These are phyloP conservation scores for Sabellastarte sp. DNA, from an alignment of 2,888 invertebrate species.

Conservation along the genomic window DNA sequence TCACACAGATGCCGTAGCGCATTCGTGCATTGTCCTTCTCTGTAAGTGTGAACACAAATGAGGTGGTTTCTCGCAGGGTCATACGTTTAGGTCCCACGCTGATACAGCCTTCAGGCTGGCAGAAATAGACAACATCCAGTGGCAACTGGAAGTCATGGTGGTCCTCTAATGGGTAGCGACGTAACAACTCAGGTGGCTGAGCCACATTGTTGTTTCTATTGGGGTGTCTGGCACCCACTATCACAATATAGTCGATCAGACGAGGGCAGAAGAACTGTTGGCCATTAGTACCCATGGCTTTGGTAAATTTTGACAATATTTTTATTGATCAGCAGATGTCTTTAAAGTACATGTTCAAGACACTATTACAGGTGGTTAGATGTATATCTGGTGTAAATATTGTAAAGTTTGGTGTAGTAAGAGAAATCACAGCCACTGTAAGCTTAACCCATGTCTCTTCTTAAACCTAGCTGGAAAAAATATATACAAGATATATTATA, in stretches of 20 bases:
- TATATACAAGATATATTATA: no score
- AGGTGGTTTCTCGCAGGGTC: constrained; percentile 78
- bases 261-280: constrained; percentile 64
- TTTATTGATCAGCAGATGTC: no score
- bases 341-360: no score
- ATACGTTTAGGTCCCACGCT: constrained; percentile 76
- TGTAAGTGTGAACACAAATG: constrained; percentile 96
- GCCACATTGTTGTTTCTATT: constrained; percentile 58
- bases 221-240: constrained; percentile 84
- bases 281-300: no score
- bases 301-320: no score
- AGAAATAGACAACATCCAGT: constrained; percentile 98
- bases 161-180: constrained; percentile 88
- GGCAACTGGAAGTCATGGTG: constrained; percentile 97
- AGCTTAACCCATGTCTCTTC: no score
- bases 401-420: no score
- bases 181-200: constrained; percentile 88
- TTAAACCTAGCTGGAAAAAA: no score
- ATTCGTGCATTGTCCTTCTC: constrained; percentile 90
- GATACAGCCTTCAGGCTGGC: constrained; percentile 97
- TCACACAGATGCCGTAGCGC: constrained; percentile 92
- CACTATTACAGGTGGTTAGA: no score
- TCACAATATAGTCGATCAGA: constrained; percentile 86
- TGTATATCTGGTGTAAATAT: no score
- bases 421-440: no score